Conservation (phyloP, 2,797 vertebrate genomes). For the Ctenopoma multispine region DNA sequence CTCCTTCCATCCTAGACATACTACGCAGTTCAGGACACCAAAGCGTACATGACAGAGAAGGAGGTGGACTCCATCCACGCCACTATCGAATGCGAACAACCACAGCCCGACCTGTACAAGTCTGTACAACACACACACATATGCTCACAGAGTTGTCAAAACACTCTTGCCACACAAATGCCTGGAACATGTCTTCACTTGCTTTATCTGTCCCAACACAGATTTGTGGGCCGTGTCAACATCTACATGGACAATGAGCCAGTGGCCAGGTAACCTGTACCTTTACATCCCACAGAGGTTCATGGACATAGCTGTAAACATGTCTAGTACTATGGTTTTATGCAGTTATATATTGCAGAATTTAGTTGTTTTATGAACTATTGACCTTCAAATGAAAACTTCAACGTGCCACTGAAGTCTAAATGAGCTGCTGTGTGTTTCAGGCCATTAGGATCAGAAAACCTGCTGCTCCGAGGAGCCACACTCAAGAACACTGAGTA, state of each 20-base stretch:
- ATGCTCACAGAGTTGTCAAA: background rate
- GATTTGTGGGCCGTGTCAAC: conserved; percentile 96
- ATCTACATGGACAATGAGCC: conserved; percentile 93
- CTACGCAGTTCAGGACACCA: conserved; percentile 95
- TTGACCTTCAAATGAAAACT: background rate
- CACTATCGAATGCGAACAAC: conserved; percentile 97
- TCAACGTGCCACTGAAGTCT: background rate
- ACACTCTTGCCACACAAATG: background rate
- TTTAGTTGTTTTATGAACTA: background rate
- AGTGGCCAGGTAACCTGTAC: conserved; percentile 87
- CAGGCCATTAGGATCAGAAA: conserved; percentile 95
- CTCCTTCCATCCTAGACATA: conserved; percentile 85
- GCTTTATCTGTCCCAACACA: conserved; percentile 64
- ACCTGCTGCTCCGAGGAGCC: conserved; percentile 95
- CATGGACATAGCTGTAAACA: too few relatives aligned
- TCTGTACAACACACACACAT: conserved; percentile 75
- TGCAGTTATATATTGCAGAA: too few relatives aligned
- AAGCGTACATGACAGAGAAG: conserved; percentile 90
- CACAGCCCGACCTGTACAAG: conserved; percentile 98
- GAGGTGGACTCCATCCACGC: conserved; percentile 91
- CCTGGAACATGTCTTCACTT: background rate
- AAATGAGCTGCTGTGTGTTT: conserved; percentile 22
- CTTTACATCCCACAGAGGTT: too few relatives aligned
- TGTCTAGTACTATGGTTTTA: background rate
- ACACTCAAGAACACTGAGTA: conserved; percentile 95